A percentile compares a stretch with the other conserved stretches of the same genome.
Conservation (phyloP, 2,888 invertebrate genomes). For the Monoplex corrugatus region DNA sequence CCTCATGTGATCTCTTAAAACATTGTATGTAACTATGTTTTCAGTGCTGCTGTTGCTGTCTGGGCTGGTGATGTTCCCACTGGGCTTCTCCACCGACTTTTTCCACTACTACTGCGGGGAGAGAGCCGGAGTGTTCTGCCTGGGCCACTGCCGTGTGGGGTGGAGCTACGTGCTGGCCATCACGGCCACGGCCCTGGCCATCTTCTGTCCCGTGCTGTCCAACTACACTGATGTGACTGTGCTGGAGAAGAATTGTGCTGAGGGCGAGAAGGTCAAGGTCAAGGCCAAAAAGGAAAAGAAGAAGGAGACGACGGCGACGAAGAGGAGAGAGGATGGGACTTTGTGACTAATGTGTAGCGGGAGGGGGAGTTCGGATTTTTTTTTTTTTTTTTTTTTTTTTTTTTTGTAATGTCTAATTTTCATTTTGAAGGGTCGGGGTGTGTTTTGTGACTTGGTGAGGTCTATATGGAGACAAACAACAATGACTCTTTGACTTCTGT, state of each 20-base stretch:
- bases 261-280: not conserved
- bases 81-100: conserved; percentile 80
- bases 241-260: not conserved
- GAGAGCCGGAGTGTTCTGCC: conserved; percentile 67
- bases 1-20: not conserved
- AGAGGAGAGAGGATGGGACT: not conserved
- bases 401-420: not conserved
- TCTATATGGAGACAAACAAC: too few relatives aligned
- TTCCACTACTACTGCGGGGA: conserved; percentile 79
- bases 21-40: not conserved
- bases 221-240: conserved; percentile 59
- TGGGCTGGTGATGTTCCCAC: conserved; percentile 80
- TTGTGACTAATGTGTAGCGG: not conserved
- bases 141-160: conserved; percentile 80
- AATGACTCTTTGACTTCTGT: too few relatives aligned
- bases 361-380: not conserved
- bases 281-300: conserved; percentile 2
- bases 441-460: too few relatives aligned
- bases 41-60: conserved; percentile 80
- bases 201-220: conserved; percentile 81
- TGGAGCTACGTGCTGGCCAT: conserved; percentile 82
- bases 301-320: not conserved
- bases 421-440: not conserved
- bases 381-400: not conserved
- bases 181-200: conserved; percentile 79